phyloP scores from a whole-genome alignment of 92 coral and sea anemone genomes.

The Montipora capitata region DNA sequence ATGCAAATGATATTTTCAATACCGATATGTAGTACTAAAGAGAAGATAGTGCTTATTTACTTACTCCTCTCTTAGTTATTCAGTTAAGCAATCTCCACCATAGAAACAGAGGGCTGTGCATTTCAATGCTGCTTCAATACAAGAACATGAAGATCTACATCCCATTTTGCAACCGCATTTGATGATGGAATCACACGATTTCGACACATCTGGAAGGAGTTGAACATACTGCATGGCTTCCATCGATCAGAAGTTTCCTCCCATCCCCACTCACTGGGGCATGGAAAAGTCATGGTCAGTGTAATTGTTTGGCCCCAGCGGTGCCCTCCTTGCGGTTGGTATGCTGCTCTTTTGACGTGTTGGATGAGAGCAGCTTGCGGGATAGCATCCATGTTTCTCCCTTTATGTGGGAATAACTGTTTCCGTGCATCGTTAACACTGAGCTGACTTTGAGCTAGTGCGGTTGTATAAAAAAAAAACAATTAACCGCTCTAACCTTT shows the following conservation, averaged over 20 bases:
- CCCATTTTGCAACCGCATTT: slow-evolving; percentile 35
- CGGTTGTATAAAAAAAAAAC: slow-evolving; percentile 63
- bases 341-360: slow-evolving; percentile 63
- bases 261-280: slow-evolving; percentile 76
- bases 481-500: slow-evolving; percentile 17
- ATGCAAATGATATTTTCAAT: no score
- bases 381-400: slow-evolving; percentile 57
- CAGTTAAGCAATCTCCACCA: slow-evolving; percentile 13
- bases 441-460: slow-evolving; percentile 35
- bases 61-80: neutral
- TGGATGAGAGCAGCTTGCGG: slow-evolving; percentile 70
- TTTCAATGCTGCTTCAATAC: neutral
- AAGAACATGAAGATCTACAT: slow-evolving; percentile 23
- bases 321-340: slow-evolving; percentile 51
- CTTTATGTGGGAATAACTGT: slow-evolving; percentile 55
- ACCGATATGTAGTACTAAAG: no score
- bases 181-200: neutral
- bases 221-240: slow-evolving; percentile 16
- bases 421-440: slow-evolving; percentile 64
- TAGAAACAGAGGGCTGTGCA: slow-evolving; percentile 31
- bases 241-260: neutral
- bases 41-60: no score
- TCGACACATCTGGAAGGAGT: neutral
- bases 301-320: slow-evolving; percentile 65
- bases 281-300: slow-evolving; percentile 56